Evolutionary conservation across 53 echinoderm and acorn worm genomes (phyloP), one percentile per base, ranked within the genome.

Genomic region (Holothuria scabra): DNA sequence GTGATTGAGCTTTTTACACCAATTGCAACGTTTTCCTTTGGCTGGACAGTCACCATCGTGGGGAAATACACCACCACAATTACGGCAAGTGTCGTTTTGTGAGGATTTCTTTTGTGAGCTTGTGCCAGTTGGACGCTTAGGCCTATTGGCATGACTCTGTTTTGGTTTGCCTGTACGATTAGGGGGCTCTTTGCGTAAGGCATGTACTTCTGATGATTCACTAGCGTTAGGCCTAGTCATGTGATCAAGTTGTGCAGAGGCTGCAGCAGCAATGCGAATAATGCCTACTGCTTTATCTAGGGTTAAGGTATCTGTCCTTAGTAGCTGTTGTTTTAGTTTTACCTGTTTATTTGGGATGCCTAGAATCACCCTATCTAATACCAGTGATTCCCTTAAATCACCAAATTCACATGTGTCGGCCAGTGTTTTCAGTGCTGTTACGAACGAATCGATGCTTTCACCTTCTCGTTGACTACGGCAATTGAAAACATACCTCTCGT

Each of bases 1-100:
- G 37, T 85, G 85, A 28, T 76, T 76, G 35, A 62, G 8, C 26
- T 60, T 76, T 10, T 66, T 62, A 76, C 85, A 88, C 20, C 18
- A 38, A 37, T 57, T 21, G 35, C 83, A 83, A 25, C 2, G 55
- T 71, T 88, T 83, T 11, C 83, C 88, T 59, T 83, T 79, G 41
- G 74, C 83, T n/a, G 88, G 88, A 63, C 88, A 88, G 16, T 69
- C 59, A 31, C 60, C 29, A 28, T 70, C 61, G 56, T 88, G 83
- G 14, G 83, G 88, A 30, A 72, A 83, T 28, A 32, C 74, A 25
- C 61, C 72, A 46, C 88, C 88, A 74, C 87, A 87, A 41, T 56
- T 67, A 41, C 46, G 57, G 37, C 87, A 68, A 2, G 33, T 25
- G 21, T 33, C 22, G 0, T 63, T 37, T 35, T 34, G 71, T 44